A percentile compares a stretch with the other conserved stretches of the same genome.
Conservation (phyloP, 2,888 invertebrate genomes). For the Aleiodes testaceus region DNA sequence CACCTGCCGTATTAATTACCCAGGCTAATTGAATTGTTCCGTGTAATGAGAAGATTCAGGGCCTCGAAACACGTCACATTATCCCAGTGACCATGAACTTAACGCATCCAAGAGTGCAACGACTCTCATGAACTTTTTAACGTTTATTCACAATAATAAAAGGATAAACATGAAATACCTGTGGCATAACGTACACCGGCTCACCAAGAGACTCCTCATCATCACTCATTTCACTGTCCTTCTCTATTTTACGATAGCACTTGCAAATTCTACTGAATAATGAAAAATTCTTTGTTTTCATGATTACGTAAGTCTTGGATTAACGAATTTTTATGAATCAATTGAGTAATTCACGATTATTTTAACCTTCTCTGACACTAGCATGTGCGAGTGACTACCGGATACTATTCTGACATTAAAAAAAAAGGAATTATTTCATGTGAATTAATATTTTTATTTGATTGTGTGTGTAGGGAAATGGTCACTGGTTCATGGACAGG, state of each 20-base stretch:
- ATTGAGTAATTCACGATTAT: too few relatives aligned
- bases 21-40: too few relatives aligned
- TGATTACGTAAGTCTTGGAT: constrained; percentile 43
- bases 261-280: constrained; percentile 64
- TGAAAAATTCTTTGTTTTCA: constrained; percentile 64
- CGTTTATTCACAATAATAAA: neutral
- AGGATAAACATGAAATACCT: constrained; percentile 50
- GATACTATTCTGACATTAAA: neutral
- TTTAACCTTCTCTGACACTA: neutral
- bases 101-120: neutral
- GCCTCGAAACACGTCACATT: too few relatives aligned
- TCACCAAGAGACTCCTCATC: constrained; percentile 45
- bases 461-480: constrained; percentile 45
- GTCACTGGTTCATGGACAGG: constrained; percentile 49
- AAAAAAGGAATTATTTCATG: neutral
- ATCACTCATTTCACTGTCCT: constrained; percentile 42
- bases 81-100: constrained; percentile 10
- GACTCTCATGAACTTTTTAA: neutral
- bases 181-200: constrained; percentile 50
- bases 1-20: too few relatives aligned
- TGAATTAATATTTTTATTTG: constrained; percentile 47
- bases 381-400: constrained; percentile 41
- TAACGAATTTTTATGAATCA: too few relatives aligned
- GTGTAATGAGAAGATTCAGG: too few relatives aligned
- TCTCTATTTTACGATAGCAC: constrained; percentile 59